Evolutionary conservation across 2,113 vertebrate genomes (phyloP).

Genomic region (Mellivora capensis): DNA sequence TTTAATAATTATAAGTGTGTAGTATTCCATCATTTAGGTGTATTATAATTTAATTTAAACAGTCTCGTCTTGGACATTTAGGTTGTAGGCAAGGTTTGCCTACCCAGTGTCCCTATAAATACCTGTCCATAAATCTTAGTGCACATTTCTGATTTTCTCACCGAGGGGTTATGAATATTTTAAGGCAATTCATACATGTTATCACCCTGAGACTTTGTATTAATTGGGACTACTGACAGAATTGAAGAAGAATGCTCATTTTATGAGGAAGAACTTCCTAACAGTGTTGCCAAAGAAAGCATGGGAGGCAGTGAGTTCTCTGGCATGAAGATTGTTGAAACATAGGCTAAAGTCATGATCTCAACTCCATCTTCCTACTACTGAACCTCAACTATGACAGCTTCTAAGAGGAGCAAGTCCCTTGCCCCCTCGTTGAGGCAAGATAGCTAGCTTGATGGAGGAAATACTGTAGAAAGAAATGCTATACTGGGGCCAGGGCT

Average conservation of each 20-base stretch:
- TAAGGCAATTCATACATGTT: neutral
- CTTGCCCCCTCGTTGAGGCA: neutral
- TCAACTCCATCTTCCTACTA: neutral
- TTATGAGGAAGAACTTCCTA: neutral
- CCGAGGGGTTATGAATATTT: neutral
- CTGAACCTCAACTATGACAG: neutral
- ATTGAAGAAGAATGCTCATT: neutral
- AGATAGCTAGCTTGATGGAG: neutral
- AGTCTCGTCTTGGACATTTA: neutral
- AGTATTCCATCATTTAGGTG: neutral
- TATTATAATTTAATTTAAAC: neutral
- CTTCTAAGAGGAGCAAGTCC: neutral
- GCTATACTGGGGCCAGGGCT: too few species aligned
- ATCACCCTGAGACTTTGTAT: neutral
- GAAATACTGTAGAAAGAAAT: neutral
- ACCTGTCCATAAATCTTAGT: neutral
- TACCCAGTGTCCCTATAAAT: neutral
- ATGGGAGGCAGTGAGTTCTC: neutral
- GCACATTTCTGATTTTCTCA: neutral
- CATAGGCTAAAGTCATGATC: neutral
- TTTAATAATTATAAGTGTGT: neutral
- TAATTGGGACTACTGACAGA: neutral
- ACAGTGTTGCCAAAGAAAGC: neutral
- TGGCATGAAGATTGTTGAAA: neutral
- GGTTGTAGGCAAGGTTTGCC: neutral